A percentile compares a stretch with the other conserved stretches of the same genome.
These are phyloP conservation scores for Procavia capensis DNA, from an alignment of 2,113 vertebrate species.

Conservation along the genomic window DNA sequence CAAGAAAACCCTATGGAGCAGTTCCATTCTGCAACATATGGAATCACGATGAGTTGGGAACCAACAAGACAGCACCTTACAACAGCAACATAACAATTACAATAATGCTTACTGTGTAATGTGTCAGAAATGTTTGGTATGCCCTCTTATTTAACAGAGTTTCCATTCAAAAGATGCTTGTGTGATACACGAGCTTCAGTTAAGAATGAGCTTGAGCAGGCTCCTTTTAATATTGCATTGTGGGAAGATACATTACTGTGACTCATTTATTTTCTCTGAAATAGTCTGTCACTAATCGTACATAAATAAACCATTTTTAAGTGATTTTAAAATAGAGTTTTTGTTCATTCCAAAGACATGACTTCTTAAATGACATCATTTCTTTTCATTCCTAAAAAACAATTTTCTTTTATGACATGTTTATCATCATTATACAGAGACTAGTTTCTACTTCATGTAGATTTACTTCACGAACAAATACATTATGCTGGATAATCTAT, in stretches of 20 bases:
- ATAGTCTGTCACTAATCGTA: conserved; percentile 5
- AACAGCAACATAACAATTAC: background rate
- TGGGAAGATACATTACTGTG: background rate
- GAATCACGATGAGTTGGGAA: background rate
- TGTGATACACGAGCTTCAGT: background rate
- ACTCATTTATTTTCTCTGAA: conserved; percentile 50
- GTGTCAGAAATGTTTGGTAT: background rate
- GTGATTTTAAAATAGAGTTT: conserved; percentile 26
- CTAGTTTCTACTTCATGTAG: background rate
- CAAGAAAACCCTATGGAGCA: background rate
- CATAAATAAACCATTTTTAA: conserved; percentile 31
- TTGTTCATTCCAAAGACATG: conserved; percentile 36
- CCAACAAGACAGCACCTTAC: background rate
- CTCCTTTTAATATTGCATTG: background rate
- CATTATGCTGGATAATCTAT: background rate
- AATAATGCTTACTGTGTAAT: background rate
- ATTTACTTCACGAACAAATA: conserved; percentile 36
- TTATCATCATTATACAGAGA: background rate
- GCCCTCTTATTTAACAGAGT: background rate
- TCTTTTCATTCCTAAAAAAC: background rate
- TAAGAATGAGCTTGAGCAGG: background rate
- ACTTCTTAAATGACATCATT: background rate
- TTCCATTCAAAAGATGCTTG: background rate
- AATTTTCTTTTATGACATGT: conserved; percentile 21
- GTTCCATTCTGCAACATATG: background rate